Evolutionary conservation across 1,140 invertebrate species (phyloP).

Genomic region (Laupala kohalensis): DNA sequence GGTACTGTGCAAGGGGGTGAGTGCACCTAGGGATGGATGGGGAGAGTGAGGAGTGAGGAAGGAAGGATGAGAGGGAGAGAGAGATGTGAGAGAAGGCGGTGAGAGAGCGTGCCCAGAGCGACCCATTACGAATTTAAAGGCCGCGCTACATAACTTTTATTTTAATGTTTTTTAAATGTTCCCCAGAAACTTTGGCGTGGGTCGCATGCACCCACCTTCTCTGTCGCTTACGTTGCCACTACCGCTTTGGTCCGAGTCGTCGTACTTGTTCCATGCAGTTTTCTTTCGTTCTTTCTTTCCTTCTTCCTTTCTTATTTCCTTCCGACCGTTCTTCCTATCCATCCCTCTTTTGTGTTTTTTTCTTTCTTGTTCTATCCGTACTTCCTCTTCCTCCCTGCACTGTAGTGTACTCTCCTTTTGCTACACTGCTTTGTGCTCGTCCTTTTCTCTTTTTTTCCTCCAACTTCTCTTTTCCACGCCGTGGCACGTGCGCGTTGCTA

Average conservation of each 20-base stretch:
- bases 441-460: background rate
- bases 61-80: background rate
- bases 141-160: background rate
- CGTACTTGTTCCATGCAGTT: background rate
- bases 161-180: background rate
- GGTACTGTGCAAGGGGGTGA: background rate
- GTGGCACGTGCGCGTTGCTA: background rate
- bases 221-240: background rate
- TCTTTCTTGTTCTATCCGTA: background rate
- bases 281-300: background rate
- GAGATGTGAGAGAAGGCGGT: background rate
- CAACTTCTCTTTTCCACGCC: background rate
- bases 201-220: background rate
- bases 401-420: background rate
- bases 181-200: background rate
- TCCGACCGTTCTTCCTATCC: background rate
- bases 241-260: background rate
- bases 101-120: background rate
- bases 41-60: background rate
- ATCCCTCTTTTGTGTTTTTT: background rate
- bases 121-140: background rate
- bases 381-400: background rate
- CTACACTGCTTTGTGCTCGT: background rate
- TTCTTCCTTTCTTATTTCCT: background rate
- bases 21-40: background rate